A percentile compares a stretch with the other conserved stretches of the same genome.
These are phyloP conservation scores for Hippocampus comes DNA, from an alignment of 2,113 vertebrate genomes.

Conservation along the genomic window DNA sequence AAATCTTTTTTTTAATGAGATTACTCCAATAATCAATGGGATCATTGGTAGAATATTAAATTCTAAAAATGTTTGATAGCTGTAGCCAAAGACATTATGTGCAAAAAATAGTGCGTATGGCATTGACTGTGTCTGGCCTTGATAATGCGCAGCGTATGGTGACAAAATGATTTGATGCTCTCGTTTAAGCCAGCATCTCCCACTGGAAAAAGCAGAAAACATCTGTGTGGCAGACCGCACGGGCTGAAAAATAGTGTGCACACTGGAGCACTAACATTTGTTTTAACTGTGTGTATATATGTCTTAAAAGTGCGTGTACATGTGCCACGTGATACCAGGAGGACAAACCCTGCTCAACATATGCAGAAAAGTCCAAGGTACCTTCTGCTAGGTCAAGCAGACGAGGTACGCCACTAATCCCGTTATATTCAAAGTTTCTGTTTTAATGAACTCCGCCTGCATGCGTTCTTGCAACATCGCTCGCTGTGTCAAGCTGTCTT, in stretches of 20 bases:
- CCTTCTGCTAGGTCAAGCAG: conserved; percentile 30
- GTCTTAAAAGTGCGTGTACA: conserved; percentile 17
- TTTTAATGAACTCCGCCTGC: conserved; percentile 59
- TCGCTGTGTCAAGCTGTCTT: conserved; percentile 25
- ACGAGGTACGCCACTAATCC: conserved; percentile 2
- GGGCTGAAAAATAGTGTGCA: conserved; percentile 30
- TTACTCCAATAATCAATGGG: no score
- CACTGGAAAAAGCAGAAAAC: conserved; percentile 19
- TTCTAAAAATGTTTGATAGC: no score
- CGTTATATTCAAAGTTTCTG: conserved; percentile 57
- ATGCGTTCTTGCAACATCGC: conserved; percentile 7
- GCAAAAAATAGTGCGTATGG: no score
- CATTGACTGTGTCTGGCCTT: background rate
- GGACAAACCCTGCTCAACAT: conserved; percentile 32
- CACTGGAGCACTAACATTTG: conserved; percentile 37
- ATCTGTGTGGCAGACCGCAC: conserved; percentile 10
- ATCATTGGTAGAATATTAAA: no score
- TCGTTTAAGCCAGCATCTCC: conserved; percentile 23
- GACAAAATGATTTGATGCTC: conserved; percentile 48
- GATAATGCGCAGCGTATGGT: conserved; percentile 51
- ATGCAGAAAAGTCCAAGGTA: conserved; percentile 44
- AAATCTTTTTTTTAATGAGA: no score
- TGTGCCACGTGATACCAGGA: conserved; percentile 35
- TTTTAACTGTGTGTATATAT: conserved; percentile 21
- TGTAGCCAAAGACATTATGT: no score